A percentile compares a stretch with the other conserved stretches of the same genome.
Evolutionary conservation across 2,113 vertebrate species (phyloP).

Genomic region (Heptranchias perlo): DNA sequence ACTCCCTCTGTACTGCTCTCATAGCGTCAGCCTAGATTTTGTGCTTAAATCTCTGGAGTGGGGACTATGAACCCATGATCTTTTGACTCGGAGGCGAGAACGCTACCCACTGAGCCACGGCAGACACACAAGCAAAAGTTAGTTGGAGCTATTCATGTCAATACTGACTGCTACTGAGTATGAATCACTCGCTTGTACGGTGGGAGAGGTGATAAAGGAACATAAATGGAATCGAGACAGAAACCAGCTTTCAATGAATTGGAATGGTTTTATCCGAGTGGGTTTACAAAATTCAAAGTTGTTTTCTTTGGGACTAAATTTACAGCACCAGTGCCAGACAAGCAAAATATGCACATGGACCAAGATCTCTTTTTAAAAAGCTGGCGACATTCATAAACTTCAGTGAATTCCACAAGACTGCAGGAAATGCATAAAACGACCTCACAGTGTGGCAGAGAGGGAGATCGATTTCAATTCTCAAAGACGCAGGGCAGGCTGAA

Average conservation of each 20-base stretch:
- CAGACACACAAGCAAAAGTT: not conserved
- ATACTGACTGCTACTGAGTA: not conserved
- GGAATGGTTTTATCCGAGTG: not conserved
- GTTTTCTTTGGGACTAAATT: not conserved
- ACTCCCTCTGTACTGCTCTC: not conserved
- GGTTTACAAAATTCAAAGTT: not conserved
- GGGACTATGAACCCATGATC: not conserved
- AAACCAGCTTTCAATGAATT: constrained; percentile 18
- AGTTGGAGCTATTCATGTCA: not conserved
- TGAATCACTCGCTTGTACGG: not conserved
- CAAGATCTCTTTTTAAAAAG: not conserved
- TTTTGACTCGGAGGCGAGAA: not conserved
- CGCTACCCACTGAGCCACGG: not conserved
- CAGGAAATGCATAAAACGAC: not conserved
- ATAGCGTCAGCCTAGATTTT: not conserved
- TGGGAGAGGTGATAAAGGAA: not conserved
- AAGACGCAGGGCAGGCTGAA: not conserved
- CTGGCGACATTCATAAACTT: not conserved
- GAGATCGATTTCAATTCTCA: not conserved
- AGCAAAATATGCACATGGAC: not conserved
- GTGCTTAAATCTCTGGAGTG: not conserved
- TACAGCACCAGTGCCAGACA: not conserved
- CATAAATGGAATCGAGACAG: not conserved
- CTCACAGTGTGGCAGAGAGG: not conserved
- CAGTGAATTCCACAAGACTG: not conserved